These are phyloP conservation scores for Tuberolachnus salignus DNA, from an alignment of 2,888 invertebrate genomes.

Conservation along the genomic window DNA sequence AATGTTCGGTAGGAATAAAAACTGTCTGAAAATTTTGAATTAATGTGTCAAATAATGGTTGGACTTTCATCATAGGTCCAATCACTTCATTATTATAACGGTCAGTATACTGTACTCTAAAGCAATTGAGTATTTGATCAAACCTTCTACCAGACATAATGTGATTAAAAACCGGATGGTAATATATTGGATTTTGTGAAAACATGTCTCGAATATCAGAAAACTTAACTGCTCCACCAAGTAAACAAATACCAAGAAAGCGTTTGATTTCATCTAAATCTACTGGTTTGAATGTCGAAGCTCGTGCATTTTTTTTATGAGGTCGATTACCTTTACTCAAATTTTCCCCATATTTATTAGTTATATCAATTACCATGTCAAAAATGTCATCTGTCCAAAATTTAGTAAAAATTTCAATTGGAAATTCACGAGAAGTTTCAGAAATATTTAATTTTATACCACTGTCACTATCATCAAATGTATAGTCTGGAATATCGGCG, in stretches of 20 bases:
- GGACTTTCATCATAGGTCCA: background rate
- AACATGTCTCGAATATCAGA: conserved; percentile 5
- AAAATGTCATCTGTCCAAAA: too few species aligned
- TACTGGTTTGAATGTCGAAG: background rate
- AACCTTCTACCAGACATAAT: background rate
- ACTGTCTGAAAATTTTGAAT: background rate
- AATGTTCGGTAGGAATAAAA: background rate
- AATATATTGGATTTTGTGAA: conserved; percentile 5
- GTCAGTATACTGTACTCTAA: background rate
- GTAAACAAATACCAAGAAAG: background rate
- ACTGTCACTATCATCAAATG: too few species aligned
- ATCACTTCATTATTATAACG: background rate
- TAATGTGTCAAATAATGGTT: background rate
- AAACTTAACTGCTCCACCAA: background rate
- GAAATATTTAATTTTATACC: too few species aligned
- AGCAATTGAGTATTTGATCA: background rate
- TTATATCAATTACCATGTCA: too few species aligned
- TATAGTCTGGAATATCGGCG: too few species aligned
- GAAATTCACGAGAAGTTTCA: too few species aligned
- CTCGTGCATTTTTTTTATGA: too few species aligned
- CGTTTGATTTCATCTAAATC: background rate
- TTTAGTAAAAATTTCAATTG: too few species aligned
- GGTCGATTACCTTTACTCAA: too few species aligned
- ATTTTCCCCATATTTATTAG: too few species aligned
- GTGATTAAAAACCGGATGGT: background rate